Percentiles rank a stretch among this genome's conserved stretches.
Conservation (phyloP, 2,113 vertebrate genomes). For the Sinocyclocheilus anshuiensis region DNA sequence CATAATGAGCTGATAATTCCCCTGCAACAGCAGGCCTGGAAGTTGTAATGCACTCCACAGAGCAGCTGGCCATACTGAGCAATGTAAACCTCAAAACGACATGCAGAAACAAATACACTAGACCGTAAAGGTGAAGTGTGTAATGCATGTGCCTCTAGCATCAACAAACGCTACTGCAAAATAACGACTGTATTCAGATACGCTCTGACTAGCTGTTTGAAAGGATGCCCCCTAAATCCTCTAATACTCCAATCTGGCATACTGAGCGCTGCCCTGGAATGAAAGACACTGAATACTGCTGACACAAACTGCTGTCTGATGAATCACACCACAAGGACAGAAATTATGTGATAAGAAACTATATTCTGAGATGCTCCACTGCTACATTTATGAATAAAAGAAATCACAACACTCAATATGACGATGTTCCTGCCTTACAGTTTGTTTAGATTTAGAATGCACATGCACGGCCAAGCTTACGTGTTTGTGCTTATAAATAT, state of each 20-base stretch:
- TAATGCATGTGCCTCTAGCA: not conserved
- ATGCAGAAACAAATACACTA: not conserved
- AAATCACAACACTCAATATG: not conserved
- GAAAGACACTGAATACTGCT: too few species aligned
- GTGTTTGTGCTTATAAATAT: too few species aligned
- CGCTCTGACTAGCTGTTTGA: not conserved
- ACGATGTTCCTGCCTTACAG: not conserved
- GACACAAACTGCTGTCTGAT: not conserved
- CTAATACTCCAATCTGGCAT: not conserved
- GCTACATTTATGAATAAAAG: not conserved
- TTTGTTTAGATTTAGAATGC: not conserved
- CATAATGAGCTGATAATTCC: conserved; percentile 30
- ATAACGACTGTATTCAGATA: not conserved
- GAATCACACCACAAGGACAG: not conserved
- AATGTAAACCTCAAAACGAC: not conserved
- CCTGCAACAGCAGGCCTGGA: not conserved
- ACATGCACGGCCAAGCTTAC: not conserved
- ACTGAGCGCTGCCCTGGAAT: not conserved
- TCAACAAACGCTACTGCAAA: not conserved
- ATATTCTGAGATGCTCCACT: not conserved
- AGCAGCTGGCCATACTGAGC: not conserved
- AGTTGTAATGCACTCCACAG: not conserved
- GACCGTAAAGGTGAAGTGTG: not conserved
- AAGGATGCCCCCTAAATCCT: not conserved
- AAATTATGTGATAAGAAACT: not conserved